Evolutionary conservation across 2,113 vertebrate genomes (phyloP).

Genomic region (Rhinolophus ferrumequinum): DNA sequence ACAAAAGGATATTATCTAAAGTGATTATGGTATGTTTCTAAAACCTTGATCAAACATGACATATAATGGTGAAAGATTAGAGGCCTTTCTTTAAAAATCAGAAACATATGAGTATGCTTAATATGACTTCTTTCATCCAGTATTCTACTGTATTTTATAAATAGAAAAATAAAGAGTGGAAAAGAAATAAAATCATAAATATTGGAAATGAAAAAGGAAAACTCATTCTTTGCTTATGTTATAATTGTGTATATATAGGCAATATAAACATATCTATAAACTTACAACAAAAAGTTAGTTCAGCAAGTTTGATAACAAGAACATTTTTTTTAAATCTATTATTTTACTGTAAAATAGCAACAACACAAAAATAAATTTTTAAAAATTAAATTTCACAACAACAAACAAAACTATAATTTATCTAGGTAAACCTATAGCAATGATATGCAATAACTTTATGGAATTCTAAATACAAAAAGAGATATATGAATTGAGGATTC

Average conservation of each 20-base stretch:
- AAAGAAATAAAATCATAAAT: neutral
- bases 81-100: neutral
- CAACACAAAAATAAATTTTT: conserved; percentile 2
- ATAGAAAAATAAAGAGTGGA: neutral
- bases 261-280: neutral
- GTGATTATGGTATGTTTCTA: neutral
- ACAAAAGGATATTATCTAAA: neutral
- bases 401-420: neutral
- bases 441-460: neutral
- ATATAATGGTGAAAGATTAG: neutral
- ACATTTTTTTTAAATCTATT: neutral
- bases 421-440: neutral
- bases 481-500: neutral
- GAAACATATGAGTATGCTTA: neutral
- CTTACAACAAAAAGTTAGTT: neutral
- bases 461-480: conserved; percentile 8
- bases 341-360: neutral
- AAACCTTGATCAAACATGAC: neutral
- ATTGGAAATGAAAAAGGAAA: neutral
- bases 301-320: conserved; percentile 27
- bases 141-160: neutral
- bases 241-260: neutral
- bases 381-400: conserved; percentile 10
- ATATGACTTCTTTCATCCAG: neutral
- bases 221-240: neutral